phyloP scores from a whole-genome alignment of 2,888 invertebrate genomes.

The Cotesia congregata region DNA sequence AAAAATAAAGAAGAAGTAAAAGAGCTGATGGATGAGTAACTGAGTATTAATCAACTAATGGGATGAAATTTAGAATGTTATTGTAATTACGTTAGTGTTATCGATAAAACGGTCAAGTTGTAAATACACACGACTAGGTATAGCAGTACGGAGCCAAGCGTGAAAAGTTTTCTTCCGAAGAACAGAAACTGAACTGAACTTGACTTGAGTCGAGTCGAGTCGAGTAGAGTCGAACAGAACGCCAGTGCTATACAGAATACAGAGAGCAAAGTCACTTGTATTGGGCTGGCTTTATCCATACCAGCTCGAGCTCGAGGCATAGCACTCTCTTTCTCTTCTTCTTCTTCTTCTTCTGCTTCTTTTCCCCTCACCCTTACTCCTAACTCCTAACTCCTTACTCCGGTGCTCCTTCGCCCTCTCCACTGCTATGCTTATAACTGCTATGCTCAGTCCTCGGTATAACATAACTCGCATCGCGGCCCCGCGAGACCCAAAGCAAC shows the following conservation, averaged over 20 bases:
- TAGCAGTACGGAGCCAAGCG: neutral
- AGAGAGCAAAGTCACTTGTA: slow-evolving; percentile 36
- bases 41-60: neutral
- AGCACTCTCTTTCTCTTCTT: slow-evolving; percentile 24
- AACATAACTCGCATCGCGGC: neutral
- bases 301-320: slow-evolving; percentile 6
- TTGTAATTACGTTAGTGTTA: neutral
- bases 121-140: slow-evolving; percentile 24
- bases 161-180: neutral
- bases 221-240: slow-evolving; percentile 37
- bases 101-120: neutral
- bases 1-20: neutral
- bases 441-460: neutral
- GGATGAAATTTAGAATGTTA: neutral
- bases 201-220: slow-evolving; percentile 36
- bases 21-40: neutral
- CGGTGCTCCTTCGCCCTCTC: neutral
- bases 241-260: slow-evolving; percentile 25
- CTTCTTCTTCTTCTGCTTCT: slow-evolving; percentile 21
- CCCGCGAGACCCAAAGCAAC: slow-evolving; percentile 14
- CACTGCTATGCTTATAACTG: slow-evolving; percentile 26
- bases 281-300: slow-evolving; percentile 33
- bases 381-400: too few relatives aligned
- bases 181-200: slow-evolving; percentile 28
- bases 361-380: neutral